phyloP scores from a whole-genome alignment of 2,113 vertebrate species.

The Gopherus evgoodei region DNA sequence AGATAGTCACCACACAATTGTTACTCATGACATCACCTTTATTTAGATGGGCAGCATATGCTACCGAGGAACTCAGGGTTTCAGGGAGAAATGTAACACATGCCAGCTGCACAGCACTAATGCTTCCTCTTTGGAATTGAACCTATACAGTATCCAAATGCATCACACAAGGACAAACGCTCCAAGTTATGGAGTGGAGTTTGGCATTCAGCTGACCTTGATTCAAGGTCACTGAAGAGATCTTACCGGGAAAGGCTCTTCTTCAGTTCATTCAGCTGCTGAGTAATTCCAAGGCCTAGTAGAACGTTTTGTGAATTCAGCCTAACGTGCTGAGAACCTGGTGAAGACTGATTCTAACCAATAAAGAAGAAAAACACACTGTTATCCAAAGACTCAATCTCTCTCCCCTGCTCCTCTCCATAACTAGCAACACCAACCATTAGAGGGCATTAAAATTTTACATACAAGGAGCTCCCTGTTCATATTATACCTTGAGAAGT shows the following conservation, averaged over 20 bases:
- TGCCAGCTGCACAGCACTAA: neutral
- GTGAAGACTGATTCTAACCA: neutral
- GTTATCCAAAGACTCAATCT: neutral
- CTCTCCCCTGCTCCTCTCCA: neutral
- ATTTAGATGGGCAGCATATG: constrained; percentile 12
- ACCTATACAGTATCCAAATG: neutral
- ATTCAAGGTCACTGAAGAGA: neutral
- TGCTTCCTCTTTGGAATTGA: neutral
- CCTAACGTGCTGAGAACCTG: neutral
- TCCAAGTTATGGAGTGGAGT: neutral
- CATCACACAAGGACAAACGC: neutral
- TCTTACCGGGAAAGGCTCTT: neutral
- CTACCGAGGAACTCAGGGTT: neutral
- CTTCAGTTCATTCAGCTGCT: neutral
- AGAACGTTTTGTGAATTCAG: neutral
- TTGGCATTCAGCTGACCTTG: constrained; percentile 13
- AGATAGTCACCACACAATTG: neutral
- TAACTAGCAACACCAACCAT: constrained; percentile 1
- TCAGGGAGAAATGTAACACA: neutral
- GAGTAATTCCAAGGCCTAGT: neutral
- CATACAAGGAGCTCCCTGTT: neutral
- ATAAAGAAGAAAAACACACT: neutral
- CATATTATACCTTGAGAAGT: constrained; percentile 45
- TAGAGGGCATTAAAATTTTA: constrained; percentile 64
- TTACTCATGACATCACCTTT: constrained; percentile 16